Evolutionary conservation across 2,888 invertebrate genomes (phyloP).

Genomic region (Cephus sareptanus): DNA sequence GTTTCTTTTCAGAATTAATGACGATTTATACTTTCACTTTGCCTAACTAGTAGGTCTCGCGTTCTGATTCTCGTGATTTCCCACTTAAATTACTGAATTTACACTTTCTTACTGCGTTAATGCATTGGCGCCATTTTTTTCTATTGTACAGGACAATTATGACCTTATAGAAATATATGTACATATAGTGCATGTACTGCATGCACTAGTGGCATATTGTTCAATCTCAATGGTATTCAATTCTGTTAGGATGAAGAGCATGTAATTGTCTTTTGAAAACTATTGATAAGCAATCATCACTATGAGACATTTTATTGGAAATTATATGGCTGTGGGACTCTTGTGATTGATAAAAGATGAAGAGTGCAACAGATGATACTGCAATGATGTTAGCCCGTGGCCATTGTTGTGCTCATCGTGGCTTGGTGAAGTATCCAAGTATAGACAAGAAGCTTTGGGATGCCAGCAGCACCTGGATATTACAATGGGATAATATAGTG

Average conservation of each 20-base stretch:
- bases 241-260: neutral
- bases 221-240: neutral
- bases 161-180: neutral
- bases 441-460: constrained; percentile 66
- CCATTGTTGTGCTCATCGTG: constrained; percentile 58
- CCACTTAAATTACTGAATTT: neutral
- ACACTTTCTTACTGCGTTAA: neutral
- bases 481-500: constrained; percentile 69
- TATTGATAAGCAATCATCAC: neutral
- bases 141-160: neutral
- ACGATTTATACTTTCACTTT: neutral
- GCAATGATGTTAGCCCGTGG: constrained; percentile 23
- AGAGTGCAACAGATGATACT: constrained; percentile 1
- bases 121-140: neutral
- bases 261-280: neutral
- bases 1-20: neutral
- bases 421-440: constrained; percentile 60
- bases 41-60: neutral
- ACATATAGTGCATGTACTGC: neutral
- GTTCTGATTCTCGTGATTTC: neutral
- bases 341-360: constrained; percentile 1
- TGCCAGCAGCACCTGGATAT: constrained; percentile 68
- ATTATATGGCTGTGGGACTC: neutral
- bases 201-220: neutral
- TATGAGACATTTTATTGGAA: neutral